Conservation (phyloP, 2,888 invertebrate genomes). For the Ceratothoa steindachneri region DNA sequence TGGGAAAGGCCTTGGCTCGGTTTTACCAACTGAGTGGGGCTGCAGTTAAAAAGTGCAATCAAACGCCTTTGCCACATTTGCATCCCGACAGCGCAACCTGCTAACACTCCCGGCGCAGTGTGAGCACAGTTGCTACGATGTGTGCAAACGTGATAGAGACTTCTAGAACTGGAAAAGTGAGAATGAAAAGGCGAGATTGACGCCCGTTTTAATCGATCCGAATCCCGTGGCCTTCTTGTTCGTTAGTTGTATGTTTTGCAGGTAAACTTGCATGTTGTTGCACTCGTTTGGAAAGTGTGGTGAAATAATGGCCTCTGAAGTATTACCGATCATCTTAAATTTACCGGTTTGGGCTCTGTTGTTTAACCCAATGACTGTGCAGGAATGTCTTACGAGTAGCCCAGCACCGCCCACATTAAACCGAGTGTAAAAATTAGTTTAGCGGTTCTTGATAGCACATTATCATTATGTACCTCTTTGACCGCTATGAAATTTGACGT, state of each 20-base stretch:
- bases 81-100: not conserved
- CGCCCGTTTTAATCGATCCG: not conserved
- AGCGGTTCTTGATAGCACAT: too few relatives aligned
- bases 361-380: too few relatives aligned
- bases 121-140: not conserved
- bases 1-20: not conserved
- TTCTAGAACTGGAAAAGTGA: not conserved
- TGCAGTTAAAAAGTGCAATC: not conserved
- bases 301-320: not conserved
- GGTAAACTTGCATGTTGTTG: not conserved
- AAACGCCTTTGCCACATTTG: not conserved
- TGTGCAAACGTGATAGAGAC: not conserved
- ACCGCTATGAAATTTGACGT: too few relatives aligned
- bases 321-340: not conserved
- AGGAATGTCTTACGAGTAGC: too few relatives aligned
- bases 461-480: too few relatives aligned
- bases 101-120: not conserved
- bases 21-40: not conserved
- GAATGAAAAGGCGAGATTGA: not conserved
- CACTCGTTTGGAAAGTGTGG: not conserved
- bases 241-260: not conserved
- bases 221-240: too few relatives aligned
- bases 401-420: too few relatives aligned
- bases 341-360: not conserved
- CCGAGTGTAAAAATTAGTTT: too few relatives aligned